A percentile compares a stretch with the other conserved stretches of the same genome.
Conservation (phyloP, 2,888 invertebrate species). For the Augiades crinisus region DNA sequence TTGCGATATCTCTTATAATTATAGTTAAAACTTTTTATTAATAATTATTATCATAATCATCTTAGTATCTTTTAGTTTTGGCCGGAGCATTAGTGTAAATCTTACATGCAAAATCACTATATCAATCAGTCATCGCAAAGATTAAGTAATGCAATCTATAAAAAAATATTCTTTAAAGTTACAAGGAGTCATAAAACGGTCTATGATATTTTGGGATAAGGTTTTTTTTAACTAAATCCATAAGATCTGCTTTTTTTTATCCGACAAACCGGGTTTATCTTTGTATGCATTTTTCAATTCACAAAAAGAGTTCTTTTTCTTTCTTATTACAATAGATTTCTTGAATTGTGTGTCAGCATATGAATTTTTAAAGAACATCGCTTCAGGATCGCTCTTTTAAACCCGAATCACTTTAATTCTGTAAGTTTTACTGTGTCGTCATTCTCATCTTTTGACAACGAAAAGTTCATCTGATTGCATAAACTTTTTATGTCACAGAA, state of each 20-base stretch:
- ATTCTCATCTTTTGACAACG: slow-evolving; percentile 29
- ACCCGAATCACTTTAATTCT: slow-evolving; percentile 16
- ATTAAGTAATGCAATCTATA: not conserved
- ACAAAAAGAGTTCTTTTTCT: slow-evolving; percentile 19
- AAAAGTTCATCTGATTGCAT: slow-evolving; percentile 33
- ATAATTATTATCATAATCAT: slow-evolving; percentile 1
- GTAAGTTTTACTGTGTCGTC: slow-evolving; percentile 23
- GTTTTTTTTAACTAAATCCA: slow-evolving; percentile 25
- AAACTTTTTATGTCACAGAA: slow-evolving; percentile 35
- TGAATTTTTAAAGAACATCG: too few relatives aligned
- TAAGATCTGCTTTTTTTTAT: slow-evolving; percentile 26
- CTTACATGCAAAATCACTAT: not conserved
- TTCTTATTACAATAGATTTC: too few relatives aligned
- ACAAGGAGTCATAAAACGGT: slow-evolving; percentile 23
- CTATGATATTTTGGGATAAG: slow-evolving; percentile 20
- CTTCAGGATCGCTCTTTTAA: slow-evolving; percentile 10
- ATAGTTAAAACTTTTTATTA: not conserved
- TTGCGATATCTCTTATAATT: not conserved
- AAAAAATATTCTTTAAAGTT: slow-evolving; percentile 7
- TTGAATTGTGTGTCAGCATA: too few relatives aligned
- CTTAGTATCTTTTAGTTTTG: not conserved
- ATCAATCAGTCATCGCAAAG: not conserved
- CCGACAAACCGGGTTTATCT: slow-evolving; percentile 26
- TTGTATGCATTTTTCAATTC: slow-evolving; percentile 24
- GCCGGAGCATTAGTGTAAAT: not conserved